Base-by-base conservation (phyloP, 2,888 invertebrate species). In the Argynnis bischoffii region DNA sequence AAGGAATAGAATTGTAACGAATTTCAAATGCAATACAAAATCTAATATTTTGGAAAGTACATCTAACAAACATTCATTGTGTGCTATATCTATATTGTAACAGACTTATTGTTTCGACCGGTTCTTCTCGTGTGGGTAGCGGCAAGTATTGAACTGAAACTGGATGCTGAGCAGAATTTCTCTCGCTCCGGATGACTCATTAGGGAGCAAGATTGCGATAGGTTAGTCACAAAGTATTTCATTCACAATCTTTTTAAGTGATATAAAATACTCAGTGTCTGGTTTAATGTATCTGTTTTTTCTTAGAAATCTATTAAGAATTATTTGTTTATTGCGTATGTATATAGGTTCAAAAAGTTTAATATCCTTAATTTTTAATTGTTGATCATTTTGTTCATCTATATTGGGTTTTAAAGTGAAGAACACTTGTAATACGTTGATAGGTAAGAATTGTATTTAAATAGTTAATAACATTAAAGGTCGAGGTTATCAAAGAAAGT, bases 111-210 rank as follows among this genome's bases (percentile, higher is more conserved):
- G 74, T 74, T 68, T 48, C n/a, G 71, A 77, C 78, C 77, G 75
- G 78, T 78, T 75, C 63, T 68, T 56, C 54, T 57, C 60, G 72
- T 73, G 78, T 78, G 75, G 78, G 78, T 65, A 63, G 75, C 64
- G 70, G 67, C 56, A 69, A 59, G 66, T 69, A 72, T 67, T 63
- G 63, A 66, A 56, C 70, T 75, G 73, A 76, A 75, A 78, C 79
- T 81, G 79, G 78, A 79, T 79, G 80, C 80, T 82, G 83, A 82
- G 73, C 73, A 73, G 74, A 83, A 81, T 81, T 83, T 85, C 84
- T 88, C 86, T 64, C 55, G 56, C 55, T 72, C 64, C 85, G 84
- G 79, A 81, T 90, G 89, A 89, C 83, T 88, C 89, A 90, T 79
- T 77, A 76, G 77, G 64, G 51, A 56, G n/a, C 67, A 63, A 63